phyloP scores from a whole-genome alignment of 2,797 vertebrate species.

The Ceyx erithaca region DNA sequence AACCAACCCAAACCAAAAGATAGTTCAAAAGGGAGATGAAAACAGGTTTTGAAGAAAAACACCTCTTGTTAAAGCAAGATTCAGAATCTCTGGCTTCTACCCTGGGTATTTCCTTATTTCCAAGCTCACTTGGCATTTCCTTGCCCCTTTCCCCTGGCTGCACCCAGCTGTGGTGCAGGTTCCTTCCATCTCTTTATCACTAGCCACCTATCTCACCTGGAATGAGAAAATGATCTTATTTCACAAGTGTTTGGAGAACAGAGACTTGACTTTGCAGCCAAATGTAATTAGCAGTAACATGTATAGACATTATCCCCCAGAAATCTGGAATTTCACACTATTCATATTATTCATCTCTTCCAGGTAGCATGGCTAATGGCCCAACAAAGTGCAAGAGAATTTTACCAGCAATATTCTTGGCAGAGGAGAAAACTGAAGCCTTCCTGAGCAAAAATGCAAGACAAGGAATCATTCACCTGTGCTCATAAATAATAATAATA shows the following conservation, averaged over 20 bases:
- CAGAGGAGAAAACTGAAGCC: neutral
- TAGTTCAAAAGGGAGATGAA: conserved; percentile 1
- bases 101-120: neutral
- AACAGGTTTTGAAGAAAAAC: conserved; percentile 18
- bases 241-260: neutral
- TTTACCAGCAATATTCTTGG: neutral
- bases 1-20: neutral
- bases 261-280: neutral
- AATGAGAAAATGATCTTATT: neutral
- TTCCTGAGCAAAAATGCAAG: conserved; percentile 9
- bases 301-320: neutral
- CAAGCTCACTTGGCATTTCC: neutral
- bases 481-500: neutral
- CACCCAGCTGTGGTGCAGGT: neutral
- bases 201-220: neutral
- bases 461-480: neutral
- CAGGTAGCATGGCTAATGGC: neutral
- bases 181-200: neutral
- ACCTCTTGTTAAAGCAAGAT: neutral
- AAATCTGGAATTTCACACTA: neutral
- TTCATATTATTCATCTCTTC: neutral
- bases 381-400: neutral
- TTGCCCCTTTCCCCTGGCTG: neutral
- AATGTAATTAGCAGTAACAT: neutral
- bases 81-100: conserved; percentile 15